Conservation (phyloP, 2,888 invertebrate genomes). For the Falcaria lacertinaria region DNA sequence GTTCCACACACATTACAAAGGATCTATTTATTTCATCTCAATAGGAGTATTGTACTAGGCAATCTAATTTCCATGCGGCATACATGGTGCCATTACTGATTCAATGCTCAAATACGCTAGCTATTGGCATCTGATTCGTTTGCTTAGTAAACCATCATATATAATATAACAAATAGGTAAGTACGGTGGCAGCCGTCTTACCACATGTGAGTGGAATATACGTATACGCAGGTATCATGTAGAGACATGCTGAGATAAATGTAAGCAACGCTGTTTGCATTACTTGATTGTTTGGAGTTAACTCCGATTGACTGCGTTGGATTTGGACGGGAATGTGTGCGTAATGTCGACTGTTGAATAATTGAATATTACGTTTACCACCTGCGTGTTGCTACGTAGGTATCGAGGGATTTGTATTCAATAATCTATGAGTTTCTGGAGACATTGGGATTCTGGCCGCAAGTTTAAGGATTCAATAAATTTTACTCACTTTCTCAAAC, state of each 20-base stretch:
- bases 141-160: slow-evolving; percentile 30
- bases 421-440: slow-evolving; percentile 35
- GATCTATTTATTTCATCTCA: background rate
- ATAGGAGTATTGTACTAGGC: background rate
- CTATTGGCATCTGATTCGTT: slow-evolving; percentile 34
- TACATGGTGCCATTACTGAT: slow-evolving; percentile 19
- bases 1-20: background rate
- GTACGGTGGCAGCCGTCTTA: background rate
- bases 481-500: slow-evolving; percentile 37
- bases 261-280: slow-evolving; percentile 41
- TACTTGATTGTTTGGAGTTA: slow-evolving; percentile 55
- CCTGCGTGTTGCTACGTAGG: slow-evolving; percentile 34
- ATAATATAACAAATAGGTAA: background rate
- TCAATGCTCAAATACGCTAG: slow-evolving; percentile 31
- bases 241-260: slow-evolving; percentile 17
- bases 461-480: slow-evolving; percentile 31
- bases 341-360: slow-evolving; percentile 37
- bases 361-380: slow-evolving; percentile 50
- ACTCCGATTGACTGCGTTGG: slow-evolving; percentile 38
- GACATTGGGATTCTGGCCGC: slow-evolving; percentile 21
- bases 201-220: background rate
- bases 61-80: background rate
- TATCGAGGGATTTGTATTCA: slow-evolving; percentile 39
- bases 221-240: slow-evolving; percentile 16
- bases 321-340: slow-evolving; percentile 20